Evolutionary conservation across 2,113 vertebrate genomes (phyloP), one percentile per base, ranked within the genome.

Genomic region (Macquaria ambigua): DNA sequence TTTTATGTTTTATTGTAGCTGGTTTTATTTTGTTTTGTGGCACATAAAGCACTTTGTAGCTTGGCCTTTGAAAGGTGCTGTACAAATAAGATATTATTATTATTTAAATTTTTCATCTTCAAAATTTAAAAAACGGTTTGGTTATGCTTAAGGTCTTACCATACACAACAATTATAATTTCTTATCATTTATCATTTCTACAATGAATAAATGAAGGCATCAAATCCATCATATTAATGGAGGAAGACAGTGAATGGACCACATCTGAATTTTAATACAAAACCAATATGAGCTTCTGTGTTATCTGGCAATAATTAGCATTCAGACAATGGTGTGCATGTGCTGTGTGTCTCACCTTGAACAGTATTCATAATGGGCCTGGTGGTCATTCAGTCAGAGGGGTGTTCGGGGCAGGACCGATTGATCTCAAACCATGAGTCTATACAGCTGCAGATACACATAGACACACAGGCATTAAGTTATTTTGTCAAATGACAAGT

Each of bases 391-490:
- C 98, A 99, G 96, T 99, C 98, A 8, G 98, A 99, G 72, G 98
- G 98, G 90, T 99, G 98, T 91, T 99, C 98, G 15, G 98, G 98
- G 95, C 98, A 99, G 93, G 98, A 99, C 93, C 98, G 98, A 95
- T 99, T 99, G 96, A 99, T 99, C 96, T 99, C 98, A 96, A 99
- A 99, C 98, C 98, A 99, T 1, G 98, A 98, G 94, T 99, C 98
- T 98, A 99, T 99, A 98, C 98, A 99, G 95, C 98, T 99, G 88
- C 62, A 86, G 21, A 81, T 41, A 88, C 62, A 84, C 61, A 85
- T 0, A 55, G 3, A 78, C 71, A 88, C 52, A 77, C 34, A 68
- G 4, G 6, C 43, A 53, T 14, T 28, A 39, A 28, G n/a, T 41
- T 15, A 41, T 31, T 50, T 28, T 8, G 39, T 63, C n/a, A 43